A percentile compares a stretch with the other conserved stretches of the same genome.
These are phyloP conservation scores for Octodon degus DNA, from an alignment of 2,113 vertebrate species.

Conservation along the genomic window DNA sequence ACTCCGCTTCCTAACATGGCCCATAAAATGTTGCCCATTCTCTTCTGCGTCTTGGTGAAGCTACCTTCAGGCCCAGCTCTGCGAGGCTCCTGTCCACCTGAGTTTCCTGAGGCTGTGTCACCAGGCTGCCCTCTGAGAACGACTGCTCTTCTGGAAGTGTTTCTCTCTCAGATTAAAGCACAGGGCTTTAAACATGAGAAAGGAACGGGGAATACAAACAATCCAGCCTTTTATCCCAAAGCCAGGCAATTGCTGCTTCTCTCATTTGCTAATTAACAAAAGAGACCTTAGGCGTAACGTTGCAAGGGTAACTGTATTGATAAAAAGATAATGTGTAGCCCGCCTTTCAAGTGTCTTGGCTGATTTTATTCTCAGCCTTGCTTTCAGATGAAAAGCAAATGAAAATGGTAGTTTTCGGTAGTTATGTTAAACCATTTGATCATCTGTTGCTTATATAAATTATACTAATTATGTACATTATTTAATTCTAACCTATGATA, in stretches of 20 bases:
- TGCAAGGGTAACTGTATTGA: neutral
- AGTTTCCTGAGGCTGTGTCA: neutral
- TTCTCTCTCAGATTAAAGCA: neutral
- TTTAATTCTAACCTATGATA: conserved; percentile 40
- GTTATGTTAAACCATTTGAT: conserved; percentile 29
- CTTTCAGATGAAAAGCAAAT: neutral
- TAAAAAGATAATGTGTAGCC: neutral
- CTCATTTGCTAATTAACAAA: conserved; percentile 44
- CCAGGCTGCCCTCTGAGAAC: neutral
- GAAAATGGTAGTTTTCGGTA: conserved; percentile 15
- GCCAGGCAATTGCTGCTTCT: neutral
- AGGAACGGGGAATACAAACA: neutral
- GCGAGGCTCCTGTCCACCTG: neutral
- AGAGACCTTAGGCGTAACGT: neutral
- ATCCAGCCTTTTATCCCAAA: neutral
- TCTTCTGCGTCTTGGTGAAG: neutral
- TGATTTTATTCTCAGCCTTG: neutral
- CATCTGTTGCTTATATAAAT: conserved; percentile 24
- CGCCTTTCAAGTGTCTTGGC: neutral
- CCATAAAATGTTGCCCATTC: neutral
- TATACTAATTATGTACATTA: neutral
- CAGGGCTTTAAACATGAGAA: neutral
- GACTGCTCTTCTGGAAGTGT: neutral
- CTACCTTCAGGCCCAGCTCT: neutral
- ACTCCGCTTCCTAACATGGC: neutral